phyloP scores from a whole-genome alignment of 2,797 vertebrate genomes.

The Tapera naevia region DNA sequence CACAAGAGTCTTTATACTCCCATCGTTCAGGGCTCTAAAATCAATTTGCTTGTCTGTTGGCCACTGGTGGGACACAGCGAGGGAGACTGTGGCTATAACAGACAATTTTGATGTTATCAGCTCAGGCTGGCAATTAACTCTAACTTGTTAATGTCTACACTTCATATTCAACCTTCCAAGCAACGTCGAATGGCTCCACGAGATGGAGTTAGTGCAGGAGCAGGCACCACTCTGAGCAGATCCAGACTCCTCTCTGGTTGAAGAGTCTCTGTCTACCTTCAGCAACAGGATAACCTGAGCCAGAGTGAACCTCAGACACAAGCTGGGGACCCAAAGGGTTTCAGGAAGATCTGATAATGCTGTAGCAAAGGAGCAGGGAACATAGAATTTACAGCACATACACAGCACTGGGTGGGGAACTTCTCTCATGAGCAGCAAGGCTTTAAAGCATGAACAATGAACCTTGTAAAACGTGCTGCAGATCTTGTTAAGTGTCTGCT shows the following conservation, averaged over 20 bases:
- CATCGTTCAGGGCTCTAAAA: background rate
- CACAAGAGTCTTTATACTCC: background rate
- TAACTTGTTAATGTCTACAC: rapidly evolving
- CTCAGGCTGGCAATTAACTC: background rate
- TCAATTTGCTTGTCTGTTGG: background rate
- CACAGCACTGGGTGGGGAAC: background rate
- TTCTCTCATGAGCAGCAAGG: rapidly evolving
- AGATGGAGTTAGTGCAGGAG: background rate
- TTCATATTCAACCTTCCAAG: background rate
- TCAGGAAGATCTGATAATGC: background rate
- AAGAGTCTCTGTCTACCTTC: background rate
- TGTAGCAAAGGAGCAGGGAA: background rate
- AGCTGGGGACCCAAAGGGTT: background rate
- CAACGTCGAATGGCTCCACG: background rate
- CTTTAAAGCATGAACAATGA: background rate
- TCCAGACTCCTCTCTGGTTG: background rate
- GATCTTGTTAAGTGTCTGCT: background rate
- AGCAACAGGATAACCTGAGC: background rate
- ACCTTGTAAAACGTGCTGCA: background rate
- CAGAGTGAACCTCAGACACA: background rate
- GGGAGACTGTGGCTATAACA: background rate
- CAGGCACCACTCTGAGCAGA: background rate
- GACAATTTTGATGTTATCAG: background rate
- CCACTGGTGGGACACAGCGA: background rate
- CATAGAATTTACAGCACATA: background rate